Percentiles rank a stretch among this genome's conserved stretches.
phyloP scores from a whole-genome alignment of 2,888 invertebrate species.

The Blastobasis lacticolella region DNA sequence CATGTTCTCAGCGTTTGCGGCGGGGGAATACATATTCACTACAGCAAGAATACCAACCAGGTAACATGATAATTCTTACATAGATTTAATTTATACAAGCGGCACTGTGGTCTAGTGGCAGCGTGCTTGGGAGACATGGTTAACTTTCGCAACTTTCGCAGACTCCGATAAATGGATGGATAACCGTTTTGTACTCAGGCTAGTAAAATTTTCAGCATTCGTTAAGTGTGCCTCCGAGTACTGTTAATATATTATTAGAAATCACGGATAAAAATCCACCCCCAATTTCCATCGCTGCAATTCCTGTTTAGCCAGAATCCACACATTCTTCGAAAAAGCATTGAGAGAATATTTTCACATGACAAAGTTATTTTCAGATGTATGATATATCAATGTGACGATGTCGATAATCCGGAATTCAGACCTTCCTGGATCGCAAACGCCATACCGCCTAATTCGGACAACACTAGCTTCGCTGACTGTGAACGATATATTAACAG shows the following conservation, averaged over 20 bases:
- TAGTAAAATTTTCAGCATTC: no score
- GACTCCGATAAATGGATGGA: no score
- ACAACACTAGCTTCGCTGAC: constrained; percentile 33
- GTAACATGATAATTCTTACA: constrained; percentile 19
- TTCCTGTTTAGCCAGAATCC: not conserved
- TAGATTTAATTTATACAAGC: not conserved
- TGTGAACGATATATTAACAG: constrained; percentile 41
- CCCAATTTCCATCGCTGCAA: not conserved
- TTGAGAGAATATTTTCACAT: not conserved
- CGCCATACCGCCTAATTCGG: constrained; percentile 35
- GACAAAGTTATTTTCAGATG: constrained; percentile 32
- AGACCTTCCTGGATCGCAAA: constrained; percentile 42
- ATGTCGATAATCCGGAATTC: constrained; percentile 30
- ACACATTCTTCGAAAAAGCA: not conserved
- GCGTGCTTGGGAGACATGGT: no score
- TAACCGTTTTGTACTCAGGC: no score
- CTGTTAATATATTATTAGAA: no score
- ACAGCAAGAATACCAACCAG: constrained; percentile 57
- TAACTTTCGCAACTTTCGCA: no score
- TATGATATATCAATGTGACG: constrained; percentile 47
- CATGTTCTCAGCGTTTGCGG: constrained; percentile 58
- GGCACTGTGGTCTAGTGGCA: no score
- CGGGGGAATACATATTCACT: constrained; percentile 63
- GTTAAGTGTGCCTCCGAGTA: no score
- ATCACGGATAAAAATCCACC: not conserved